Evolutionary conservation across 2,797 vertebrate genomes (phyloP).

Genomic region (Hydrocynus forskahlii): DNA sequence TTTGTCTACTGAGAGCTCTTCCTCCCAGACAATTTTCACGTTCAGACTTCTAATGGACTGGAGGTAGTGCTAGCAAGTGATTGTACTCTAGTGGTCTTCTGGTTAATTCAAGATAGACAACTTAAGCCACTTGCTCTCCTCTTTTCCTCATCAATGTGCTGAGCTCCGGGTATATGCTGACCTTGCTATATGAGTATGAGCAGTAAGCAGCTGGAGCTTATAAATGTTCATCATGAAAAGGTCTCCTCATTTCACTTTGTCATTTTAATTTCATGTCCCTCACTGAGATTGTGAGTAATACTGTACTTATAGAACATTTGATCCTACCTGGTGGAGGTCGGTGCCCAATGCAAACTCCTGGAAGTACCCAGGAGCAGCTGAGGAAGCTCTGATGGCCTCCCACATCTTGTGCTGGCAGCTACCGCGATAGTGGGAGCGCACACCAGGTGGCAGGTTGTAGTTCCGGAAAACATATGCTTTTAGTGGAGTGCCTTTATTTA

Average conservation of each 20-base stretch:
- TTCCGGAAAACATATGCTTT: slow-evolving; percentile 97
- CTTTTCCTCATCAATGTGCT: not conserved
- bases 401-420: slow-evolving; percentile 84
- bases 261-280: not conserved
- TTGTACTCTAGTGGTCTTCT: slow-evolving; percentile 8
- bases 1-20: too few species aligned
- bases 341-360: slow-evolving; percentile 48
- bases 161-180: slow-evolving; percentile 4
- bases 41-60: slow-evolving; percentile 15
- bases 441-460: slow-evolving; percentile 91
- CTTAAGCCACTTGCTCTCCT: not conserved
- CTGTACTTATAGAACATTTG: too few species aligned
- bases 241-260: too few species aligned
- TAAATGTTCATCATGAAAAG: not conserved
- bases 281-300: not conserved
- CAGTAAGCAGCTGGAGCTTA: not conserved
- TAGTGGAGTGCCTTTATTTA: slow-evolving; percentile 88
- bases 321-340: slow-evolving; percentile 47
- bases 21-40: not conserved
- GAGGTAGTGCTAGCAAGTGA: not conserved
- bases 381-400: slow-evolving; percentile 49
- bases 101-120: slow-evolving; percentile 12
- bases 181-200: not conserved
- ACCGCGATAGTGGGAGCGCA: slow-evolving; percentile 87
- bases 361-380: slow-evolving; percentile 51